These are phyloP conservation scores for Alouatta palliata DNA, from an alignment of 2,113 vertebrate genomes.

Conservation along the genomic window DNA sequence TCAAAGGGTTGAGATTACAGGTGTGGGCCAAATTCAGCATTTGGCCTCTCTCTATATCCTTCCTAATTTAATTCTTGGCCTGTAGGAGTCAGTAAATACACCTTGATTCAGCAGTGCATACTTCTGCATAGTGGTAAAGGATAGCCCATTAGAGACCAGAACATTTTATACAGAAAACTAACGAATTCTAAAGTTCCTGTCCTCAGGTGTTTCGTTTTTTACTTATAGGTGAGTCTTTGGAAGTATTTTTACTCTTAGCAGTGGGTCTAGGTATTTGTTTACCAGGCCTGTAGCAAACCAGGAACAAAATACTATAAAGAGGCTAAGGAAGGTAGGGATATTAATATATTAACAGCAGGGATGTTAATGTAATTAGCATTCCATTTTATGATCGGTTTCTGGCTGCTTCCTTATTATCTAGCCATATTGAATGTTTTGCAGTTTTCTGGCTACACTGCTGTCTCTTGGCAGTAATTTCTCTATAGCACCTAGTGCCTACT, in stretches of 20 bases:
- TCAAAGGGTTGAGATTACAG: too few relatives aligned
- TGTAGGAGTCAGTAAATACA: slow-evolving; percentile 25
- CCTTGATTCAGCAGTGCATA: not conserved
- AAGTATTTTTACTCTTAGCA: slow-evolving; percentile 20
- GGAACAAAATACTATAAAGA: slow-evolving; percentile 11
- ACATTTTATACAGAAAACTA: not conserved
- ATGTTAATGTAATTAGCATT: not conserved
- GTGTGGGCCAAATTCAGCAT: too few relatives aligned
- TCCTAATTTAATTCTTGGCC: not conserved
- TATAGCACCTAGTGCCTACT: not conserved
- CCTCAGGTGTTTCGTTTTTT: not conserved
- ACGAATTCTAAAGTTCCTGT: not conserved
- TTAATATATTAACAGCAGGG: not conserved
- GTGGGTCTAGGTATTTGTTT: not conserved
- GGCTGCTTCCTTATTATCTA: not conserved
- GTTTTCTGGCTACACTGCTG: not conserved
- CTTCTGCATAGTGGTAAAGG: not conserved
- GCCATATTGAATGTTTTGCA: not conserved
- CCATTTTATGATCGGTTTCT: not conserved
- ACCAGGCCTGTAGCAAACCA: not conserved
- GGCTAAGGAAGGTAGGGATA: not conserved
- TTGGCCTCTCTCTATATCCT: not conserved
- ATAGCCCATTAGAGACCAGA: not conserved
- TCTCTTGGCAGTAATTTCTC: not conserved
- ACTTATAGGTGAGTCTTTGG: not conserved